These are phyloP conservation scores for Oenanthe oenanthe DNA, from an alignment of 2,113 vertebrate genomes.

Conservation along the genomic window DNA sequence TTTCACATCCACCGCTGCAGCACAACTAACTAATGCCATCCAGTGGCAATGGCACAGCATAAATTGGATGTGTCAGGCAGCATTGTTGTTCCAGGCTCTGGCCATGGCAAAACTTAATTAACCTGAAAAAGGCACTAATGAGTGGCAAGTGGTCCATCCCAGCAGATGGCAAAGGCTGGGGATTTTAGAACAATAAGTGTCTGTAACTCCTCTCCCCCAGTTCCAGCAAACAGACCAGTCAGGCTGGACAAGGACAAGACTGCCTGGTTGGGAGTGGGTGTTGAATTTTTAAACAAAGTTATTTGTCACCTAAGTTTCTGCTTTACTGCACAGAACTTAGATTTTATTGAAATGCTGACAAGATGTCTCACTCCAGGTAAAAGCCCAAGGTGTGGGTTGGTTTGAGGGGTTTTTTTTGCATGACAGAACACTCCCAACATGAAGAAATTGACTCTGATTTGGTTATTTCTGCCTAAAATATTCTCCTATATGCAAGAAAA, in stretches of 20 bases:
- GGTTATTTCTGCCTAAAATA: neutral
- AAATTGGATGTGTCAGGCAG: neutral
- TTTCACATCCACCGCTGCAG: neutral
- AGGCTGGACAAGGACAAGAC: neutral
- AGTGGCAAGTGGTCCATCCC: neutral
- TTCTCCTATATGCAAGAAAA: neutral
- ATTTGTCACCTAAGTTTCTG: neutral
- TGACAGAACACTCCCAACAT: neutral
- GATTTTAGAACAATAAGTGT: neutral
- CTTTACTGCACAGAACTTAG: neutral
- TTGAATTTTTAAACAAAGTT: neutral
- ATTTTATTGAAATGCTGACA: neutral
- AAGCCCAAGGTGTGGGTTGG: neutral
- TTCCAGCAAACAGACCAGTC: neutral
- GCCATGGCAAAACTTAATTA: neutral
- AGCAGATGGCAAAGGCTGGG: neutral
- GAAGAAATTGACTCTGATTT: neutral
- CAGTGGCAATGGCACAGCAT: constrained; percentile 67
- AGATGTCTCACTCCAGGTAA: neutral
- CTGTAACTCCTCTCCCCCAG: neutral
- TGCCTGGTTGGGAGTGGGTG: neutral
- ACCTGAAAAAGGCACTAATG: neutral
- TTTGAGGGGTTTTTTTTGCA: neutral
- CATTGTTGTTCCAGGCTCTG: fast-evolving
- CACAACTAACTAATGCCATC: constrained; percentile 77